Evolutionary conservation across 2,888 invertebrate genomes (phyloP), one percentile per base, ranked within the genome.

Genomic region (Megalurothrips usitatus): DNA sequence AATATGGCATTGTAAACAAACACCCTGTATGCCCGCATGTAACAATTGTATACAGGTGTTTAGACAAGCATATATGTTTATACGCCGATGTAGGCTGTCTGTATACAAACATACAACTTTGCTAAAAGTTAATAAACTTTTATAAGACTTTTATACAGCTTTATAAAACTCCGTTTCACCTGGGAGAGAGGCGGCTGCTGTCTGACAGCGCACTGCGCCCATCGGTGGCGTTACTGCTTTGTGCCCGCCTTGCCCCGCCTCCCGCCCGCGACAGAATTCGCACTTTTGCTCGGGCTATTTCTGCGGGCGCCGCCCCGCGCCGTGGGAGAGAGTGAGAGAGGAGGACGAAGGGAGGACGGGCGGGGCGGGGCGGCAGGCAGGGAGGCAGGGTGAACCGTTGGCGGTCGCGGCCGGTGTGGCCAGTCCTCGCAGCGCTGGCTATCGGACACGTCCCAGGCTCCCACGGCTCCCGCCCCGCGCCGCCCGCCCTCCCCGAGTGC

Each of bases 261-360:
- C 26, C 19, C 68, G 0, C 23, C 14, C 58, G 58, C 68, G 68
- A 68, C 68, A 75, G 68, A 75, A 75, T 75, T 75, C 68, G 68
- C 68, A 75, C 68, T 75, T 75, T 75, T 75, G 68, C 68, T 75
- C 68, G 10, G 68, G 68, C 68, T 75, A 75, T 75, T 75, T 75
- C 68, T 75, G 68, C 68, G 68, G 26, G 12, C 23, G 68, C 52
- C 52, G 14, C 52, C 52, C n/a, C 26, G 68, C 34, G 3, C 34
- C 34, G 34, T 43, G 34, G 34, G 68, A 11, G 23, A 23, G 26
- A 26, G 68, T 26, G 68, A n/a, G 58, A 17, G 58, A 58, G 58
- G 6, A 17, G 68, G 26, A 26, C 9, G 23, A n/a, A 63, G 63
- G 68, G 68, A 14, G 63, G 63, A 14, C 49, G 49, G 10, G 19